A percentile compares a stretch with the other conserved stretches of the same genome.
phyloP scores from a whole-genome alignment of 2,113 vertebrate genomes.

The Apodemus sylvaticus region DNA sequence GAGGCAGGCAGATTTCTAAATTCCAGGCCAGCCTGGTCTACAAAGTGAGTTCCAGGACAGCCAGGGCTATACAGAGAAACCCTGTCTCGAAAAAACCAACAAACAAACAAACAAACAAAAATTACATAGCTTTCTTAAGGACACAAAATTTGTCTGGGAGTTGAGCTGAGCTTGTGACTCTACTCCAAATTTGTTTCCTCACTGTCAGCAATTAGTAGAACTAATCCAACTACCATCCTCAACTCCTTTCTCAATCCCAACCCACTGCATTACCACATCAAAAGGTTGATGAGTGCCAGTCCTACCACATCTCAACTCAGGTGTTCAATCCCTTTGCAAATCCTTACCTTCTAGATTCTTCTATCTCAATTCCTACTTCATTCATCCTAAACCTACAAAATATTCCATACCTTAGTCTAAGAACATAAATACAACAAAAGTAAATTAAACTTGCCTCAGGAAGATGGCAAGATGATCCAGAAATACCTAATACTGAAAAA shows the following conservation, averaged over 20 bases:
- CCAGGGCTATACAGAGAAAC: no score
- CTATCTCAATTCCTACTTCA: conserved; percentile 5
- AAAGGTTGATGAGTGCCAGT: not conserved
- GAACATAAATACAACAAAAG: not conserved
- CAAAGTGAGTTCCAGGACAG: no score
- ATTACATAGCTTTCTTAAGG: conserved; percentile 14
- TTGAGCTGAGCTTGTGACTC: not conserved
- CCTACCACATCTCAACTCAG: not conserved
- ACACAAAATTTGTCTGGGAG: not conserved
- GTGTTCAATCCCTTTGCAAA: not conserved
- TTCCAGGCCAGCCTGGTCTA: no score
- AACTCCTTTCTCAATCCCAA: not conserved
- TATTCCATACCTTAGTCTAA: not conserved
- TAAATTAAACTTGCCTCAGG: not conserved
- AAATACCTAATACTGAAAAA: conserved; percentile 13
- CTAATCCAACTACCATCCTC: not conserved
- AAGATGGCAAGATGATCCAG: conserved; percentile 30
- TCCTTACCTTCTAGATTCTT: not conserved
- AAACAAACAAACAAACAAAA: no score
- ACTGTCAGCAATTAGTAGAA: not conserved
- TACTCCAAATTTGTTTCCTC: not conserved
- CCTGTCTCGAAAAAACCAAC: no score
- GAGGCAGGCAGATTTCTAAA: no score
- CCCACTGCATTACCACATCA: not conserved
- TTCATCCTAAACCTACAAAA: not conserved